Base-by-base conservation (phyloP, 2,113 vertebrate species). In the Arvicanthis niloticus region DNA sequence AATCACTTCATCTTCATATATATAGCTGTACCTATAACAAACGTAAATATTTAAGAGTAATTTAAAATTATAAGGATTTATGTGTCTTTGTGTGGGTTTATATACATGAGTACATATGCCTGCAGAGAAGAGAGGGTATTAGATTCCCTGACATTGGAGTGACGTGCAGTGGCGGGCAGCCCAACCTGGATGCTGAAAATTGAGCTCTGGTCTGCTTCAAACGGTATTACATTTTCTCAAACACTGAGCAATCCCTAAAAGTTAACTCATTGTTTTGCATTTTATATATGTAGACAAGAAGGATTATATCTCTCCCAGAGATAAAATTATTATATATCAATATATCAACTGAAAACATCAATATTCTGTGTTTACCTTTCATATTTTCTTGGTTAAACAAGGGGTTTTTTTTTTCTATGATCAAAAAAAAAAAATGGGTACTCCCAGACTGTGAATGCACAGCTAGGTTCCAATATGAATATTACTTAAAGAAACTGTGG, bases 381-480 rank as follows among this genome's bases (percentile, higher is more conserved):
- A 75, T 60, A 72, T n/a, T 94, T 12, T 9, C 77, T 12, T 73
- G 78, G 34, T 1, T 26, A 93, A 91, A 1, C 0, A 95, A 85
- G 37, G 5, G 3, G n/a, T n/a, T 45, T 45, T 45, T 42, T 94
- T 53, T 68, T 80, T 92, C 95, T 91, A 81, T n/a, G 53, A 21
- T 31, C 85, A 86, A 51, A 87, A 40, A 53, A 22, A 45, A 45
- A 40, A 53, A 22, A 82, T 76, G 42, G 88, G 51, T 96, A 96
- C 93, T 88, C 72, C 7, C n/a, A 91, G 31, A 78, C 94, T 97
- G 78, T 94, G 56, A 96, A 87, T 77, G 31, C 48, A 96, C 40
- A 87, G 17, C 51, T 37, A 89, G n/a, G 53, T 42, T 94, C 93
- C 95, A 97, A 95, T 91, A 19, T 77, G 91, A 91, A 88, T 56